A percentile compares a stretch with the other conserved stretches of the same genome.
These are phyloP conservation scores for Andricus grossulariae DNA, from an alignment of 1,140 invertebrate species.

Conservation along the genomic window DNA sequence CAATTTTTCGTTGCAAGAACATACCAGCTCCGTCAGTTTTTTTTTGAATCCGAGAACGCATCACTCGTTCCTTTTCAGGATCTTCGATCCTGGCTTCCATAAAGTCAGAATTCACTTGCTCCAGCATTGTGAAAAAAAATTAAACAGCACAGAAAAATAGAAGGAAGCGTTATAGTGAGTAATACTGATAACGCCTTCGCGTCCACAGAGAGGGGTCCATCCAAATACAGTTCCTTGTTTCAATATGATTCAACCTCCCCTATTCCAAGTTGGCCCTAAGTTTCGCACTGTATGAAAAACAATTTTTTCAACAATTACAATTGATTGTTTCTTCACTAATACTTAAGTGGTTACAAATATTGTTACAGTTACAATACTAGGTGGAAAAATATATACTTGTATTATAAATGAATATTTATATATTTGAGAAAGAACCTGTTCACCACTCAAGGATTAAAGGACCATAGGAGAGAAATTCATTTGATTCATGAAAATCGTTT, in stretches of 20 bases:
- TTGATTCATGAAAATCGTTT: no score
- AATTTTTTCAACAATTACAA: no score
- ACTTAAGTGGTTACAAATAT: no score
- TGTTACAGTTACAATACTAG: no score
- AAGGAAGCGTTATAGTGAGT: constrained; percentile 37
- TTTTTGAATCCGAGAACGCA: constrained; percentile 38
- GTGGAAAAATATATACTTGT: no score
- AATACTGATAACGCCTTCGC: constrained; percentile 47
- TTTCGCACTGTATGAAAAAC: no score
- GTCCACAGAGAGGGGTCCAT: constrained; percentile 48
- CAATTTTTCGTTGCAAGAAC: neutral
- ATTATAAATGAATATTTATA: no score
- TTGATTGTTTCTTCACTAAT: no score
- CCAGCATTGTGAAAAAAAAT: constrained; percentile 46
- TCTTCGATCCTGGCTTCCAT: constrained; percentile 47
- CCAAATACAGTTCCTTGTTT: constrained; percentile 41
- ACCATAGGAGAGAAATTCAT: no score
- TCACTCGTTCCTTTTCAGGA: constrained; percentile 44
- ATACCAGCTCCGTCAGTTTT: constrained; percentile 52
- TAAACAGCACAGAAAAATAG: neutral
- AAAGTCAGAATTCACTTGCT: constrained; percentile 49
- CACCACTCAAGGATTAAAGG: no score
- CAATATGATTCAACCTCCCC: neutral
- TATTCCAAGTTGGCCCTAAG: neutral
- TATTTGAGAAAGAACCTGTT: no score